Conservation (phyloP, 53 echinoderm and acorn worm species). For the Stichopus horrens region DNA sequence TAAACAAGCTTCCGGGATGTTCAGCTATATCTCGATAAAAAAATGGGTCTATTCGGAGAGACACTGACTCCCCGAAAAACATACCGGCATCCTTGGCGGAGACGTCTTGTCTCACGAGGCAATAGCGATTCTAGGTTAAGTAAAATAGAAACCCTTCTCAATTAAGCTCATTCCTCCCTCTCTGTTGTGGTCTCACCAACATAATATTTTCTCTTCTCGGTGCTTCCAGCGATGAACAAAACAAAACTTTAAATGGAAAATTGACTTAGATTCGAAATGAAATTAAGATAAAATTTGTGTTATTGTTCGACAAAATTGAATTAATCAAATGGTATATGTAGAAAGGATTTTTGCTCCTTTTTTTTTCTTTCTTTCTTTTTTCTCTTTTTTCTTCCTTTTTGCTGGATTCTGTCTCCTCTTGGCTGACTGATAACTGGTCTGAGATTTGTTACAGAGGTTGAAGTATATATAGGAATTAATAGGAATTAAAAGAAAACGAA, state of each 20-base stretch:
- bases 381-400: background rate
- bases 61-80: slow-evolving; percentile 23
- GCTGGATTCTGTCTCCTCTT: background rate
- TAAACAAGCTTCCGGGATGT: slow-evolving; percentile 27
- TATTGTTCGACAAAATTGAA: slow-evolving; percentile 45
- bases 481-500: too few relatives aligned
- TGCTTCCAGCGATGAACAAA: slow-evolving; percentile 23
- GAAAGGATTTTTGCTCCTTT: background rate
- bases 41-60: slow-evolving; percentile 19
- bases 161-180: slow-evolving; percentile 21
- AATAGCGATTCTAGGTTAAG: slow-evolving; percentile 36
- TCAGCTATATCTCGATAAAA: slow-evolving; percentile 10
- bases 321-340: slow-evolving; percentile 32
- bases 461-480: too few relatives aligned
- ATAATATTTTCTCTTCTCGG: slow-evolving; percentile 37
- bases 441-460: too few relatives aligned
- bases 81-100: background rate
- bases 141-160: slow-evolving; percentile 15
- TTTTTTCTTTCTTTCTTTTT: background rate
- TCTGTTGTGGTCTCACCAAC: slow-evolving; percentile 32
- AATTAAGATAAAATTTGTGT: slow-evolving; percentile 45
- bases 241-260: slow-evolving; percentile 45
- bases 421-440: background rate
- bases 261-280: slow-evolving; percentile 45
- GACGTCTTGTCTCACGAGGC: slow-evolving; percentile 23